Conservation (phyloP, 2,888 invertebrate genomes). For the Brachyopa scutellaris region DNA sequence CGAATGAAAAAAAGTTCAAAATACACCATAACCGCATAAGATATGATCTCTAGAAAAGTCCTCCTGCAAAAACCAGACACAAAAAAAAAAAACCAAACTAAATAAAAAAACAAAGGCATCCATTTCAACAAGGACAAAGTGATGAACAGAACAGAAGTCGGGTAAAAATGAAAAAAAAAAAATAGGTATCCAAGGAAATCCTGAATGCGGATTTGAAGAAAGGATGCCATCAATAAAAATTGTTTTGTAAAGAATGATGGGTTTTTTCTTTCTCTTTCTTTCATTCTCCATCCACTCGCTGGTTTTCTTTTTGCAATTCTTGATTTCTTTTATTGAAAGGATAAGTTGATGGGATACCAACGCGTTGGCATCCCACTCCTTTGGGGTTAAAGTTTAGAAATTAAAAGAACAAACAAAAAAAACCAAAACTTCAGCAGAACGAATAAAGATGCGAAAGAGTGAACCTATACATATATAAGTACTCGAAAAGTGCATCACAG, state of each 20-base stretch:
- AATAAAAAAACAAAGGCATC: constrained; percentile 66
- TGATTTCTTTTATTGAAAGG: constrained; percentile 15
- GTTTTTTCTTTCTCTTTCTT: constrained; percentile 20
- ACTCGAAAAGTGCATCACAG: constrained; percentile 12
- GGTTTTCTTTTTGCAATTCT: constrained; percentile 19
- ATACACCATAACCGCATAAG: constrained; percentile 57
- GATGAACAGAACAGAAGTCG: constrained; percentile 21
- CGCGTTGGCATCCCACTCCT: not conserved
- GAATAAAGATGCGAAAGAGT: not conserved
- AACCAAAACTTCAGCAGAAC: no score
- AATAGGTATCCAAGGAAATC: constrained; percentile 54
- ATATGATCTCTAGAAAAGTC: constrained; percentile 59
- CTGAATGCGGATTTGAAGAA: constrained; percentile 65
- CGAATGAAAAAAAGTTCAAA: constrained; percentile 5
- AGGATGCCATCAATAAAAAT: constrained; percentile 72
- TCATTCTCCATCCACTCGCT: not conserved
- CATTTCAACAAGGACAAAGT: constrained; percentile 55
- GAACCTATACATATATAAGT: not conserved
- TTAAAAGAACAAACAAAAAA: constrained; percentile 14
- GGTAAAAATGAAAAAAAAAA: constrained; percentile 17
- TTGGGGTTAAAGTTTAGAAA: constrained; percentile 44
- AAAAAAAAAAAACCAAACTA: constrained; percentile 26
- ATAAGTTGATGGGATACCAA: constrained; percentile 19
- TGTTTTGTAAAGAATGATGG: constrained; percentile 66
- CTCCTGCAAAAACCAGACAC: constrained; percentile 20